Evolutionary conservation across 2,888 invertebrate genomes (phyloP), one percentile per base, ranked within the genome.

Genomic region (Mesorhabditis belari): DNA sequence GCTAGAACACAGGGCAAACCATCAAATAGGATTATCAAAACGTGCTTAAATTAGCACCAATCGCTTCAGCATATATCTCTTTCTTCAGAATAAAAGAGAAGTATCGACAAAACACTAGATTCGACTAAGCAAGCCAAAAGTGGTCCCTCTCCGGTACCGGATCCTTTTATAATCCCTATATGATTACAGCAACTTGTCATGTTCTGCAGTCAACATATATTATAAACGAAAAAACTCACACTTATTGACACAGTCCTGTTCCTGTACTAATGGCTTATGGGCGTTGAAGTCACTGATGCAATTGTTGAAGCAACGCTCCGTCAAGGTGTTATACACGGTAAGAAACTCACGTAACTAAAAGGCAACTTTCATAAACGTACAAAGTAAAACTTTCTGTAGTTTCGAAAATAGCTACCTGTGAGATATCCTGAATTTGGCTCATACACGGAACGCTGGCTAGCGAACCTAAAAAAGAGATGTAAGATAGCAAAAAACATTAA

Each of bases 251-350:
- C 77, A 77, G 44, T 55, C 49, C 3, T 61, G 57, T 61, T 79
- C 79, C 49, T 61, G 55, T n/a, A 58, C 57, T 3, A 61, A 55
- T 49, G 77, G 64, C 4, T 57, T 51, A 23, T 73, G 64, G 5
- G 61, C 60, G 60, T 73, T 77, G 63, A 79, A 76, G 27, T 77
- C 74, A 26, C 64, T 57, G 12, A 77, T 68, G 55, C 79, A 79
- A 6, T 66, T 58, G 53, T 55, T 56, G 66, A 79, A 79, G 57
- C 79, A 79, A 49, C 70, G 62, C 57, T 79, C 76, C 5, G 77
- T 79, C 21, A 79, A 63, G 27, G 69, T 70, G 61, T 79, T 79
- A 69, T 79, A 79, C 24, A 79, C 73, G n/a, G 71, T 69, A 51
- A 79, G 65, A 50, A 79, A 79, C 59, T 79, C 79, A 44, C 71